Evolutionary conservation across 2,113 vertebrate genomes (phyloP).

Genomic region (Ondatra zibethicus): DNA sequence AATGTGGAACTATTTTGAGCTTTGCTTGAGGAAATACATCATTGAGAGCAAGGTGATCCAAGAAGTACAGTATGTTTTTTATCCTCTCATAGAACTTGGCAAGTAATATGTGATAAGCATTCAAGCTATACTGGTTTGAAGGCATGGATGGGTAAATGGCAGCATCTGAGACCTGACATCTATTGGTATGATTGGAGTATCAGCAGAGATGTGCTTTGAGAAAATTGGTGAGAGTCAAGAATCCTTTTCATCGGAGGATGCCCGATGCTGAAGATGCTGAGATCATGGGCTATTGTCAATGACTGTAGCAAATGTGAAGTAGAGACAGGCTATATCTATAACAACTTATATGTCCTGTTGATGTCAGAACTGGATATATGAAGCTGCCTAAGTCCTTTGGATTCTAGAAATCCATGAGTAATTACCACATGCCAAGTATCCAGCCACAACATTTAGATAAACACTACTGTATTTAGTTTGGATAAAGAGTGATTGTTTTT

Average conservation of each 20-base stretch:
- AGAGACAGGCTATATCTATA: background rate
- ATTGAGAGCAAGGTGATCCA: background rate
- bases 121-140: background rate
- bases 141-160: background rate
- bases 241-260: background rate
- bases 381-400: background rate
- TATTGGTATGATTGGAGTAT: background rate
- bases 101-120: background rate
- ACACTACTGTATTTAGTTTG: background rate
- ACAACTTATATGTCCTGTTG: background rate
- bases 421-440: background rate
- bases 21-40: background rate
- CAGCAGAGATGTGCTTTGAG: background rate
- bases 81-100: background rate
- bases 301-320: background rate
- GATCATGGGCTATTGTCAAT: background rate
- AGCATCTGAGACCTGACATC: background rate
- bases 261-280: background rate
- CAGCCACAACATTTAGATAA: background rate
- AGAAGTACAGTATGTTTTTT: background rate
- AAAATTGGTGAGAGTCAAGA: background rate
- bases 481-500: background rate
- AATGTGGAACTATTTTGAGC: background rate
- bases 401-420: background rate
- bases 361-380: background rate